Base-by-base conservation (phyloP, 2,888 invertebrate genomes). In the Drosophila subquinaria region DNA sequence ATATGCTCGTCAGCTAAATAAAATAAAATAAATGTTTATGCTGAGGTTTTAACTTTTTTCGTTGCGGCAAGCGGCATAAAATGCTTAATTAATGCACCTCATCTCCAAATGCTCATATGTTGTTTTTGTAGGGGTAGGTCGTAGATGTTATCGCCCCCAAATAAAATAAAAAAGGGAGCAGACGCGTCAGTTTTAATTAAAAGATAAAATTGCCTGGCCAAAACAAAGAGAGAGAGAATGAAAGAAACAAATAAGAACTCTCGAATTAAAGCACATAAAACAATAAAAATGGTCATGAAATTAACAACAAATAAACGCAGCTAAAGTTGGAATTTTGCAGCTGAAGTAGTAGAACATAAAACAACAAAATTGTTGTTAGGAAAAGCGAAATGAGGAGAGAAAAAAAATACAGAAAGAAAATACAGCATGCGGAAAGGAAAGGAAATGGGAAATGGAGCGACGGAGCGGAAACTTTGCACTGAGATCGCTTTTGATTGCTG, bases 161-260 rank as follows among this genome's bases (percentile, higher is more conserved):
- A 17, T 17, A 30, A 40, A 55, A 53, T 23, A 59, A 63, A 64
- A 67, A 76, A 61, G 71, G 53, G 53, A 77, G 70, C 83, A 65
- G 73, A 68, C 77, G 75, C 79, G 74, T 76, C 88, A 71, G 68
- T 88, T 89, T 86, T 88, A 88, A 89, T 88, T 86, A 88, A 86
- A 89, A 82, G 89, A 85, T 89, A 86, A 84, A 84, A 76, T 73
- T 68, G 72, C 80, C 67, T 76, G 73, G 69, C 71, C 81, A 74
- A 68, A 70, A 55, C 65, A 63, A 47, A 65, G 20, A 4, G 36
- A 30, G 17, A 30, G 33, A 36, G 45, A 17, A 15, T 17, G 9
- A 53, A 30, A 20, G 53, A 33, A 23, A 17, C 36, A 56, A 61
- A 48, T 52, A 73, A 79, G 48, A 73, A 84, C 72, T 70, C 79